phyloP scores from a whole-genome alignment of 2,113 vertebrate species.

The Hippocampus mohnikei region DNA sequence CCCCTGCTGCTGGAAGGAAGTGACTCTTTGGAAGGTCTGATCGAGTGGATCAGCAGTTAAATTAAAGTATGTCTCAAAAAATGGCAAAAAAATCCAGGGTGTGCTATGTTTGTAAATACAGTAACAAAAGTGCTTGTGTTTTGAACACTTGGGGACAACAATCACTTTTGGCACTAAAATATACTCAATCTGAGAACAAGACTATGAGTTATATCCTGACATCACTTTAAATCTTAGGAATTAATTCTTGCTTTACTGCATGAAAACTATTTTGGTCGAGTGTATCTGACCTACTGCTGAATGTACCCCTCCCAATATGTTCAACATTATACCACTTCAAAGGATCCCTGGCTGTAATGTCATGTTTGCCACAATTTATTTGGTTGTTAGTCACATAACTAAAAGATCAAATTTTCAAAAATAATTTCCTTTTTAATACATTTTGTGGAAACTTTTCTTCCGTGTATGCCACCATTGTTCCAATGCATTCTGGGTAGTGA shows the following conservation, averaged over 20 bases:
- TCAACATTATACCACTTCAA: constrained; percentile 34
- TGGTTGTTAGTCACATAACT: too few species aligned
- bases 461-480: too few species aligned
- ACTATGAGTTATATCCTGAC: constrained; percentile 5
- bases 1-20: constrained; percentile 70
- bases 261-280: constrained; percentile 22
- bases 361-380: too few species aligned
- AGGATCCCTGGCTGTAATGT: neutral
- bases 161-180: neutral
- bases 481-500: too few species aligned
- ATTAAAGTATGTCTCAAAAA: constrained; percentile 62
- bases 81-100: constrained; percentile 50
- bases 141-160: constrained; percentile 17
- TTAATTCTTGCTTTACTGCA: constrained; percentile 8
- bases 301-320: neutral
- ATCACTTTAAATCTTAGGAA: constrained; percentile 7
- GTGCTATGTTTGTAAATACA: constrained; percentile 39
- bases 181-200: neutral
- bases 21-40: constrained; percentile 46
- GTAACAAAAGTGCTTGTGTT: constrained; percentile 32
- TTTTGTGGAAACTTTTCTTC: too few species aligned
- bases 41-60: constrained; percentile 59
- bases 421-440: too few species aligned
- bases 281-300: neutral
- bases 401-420: too few species aligned